Evolutionary conservation across 2,888 invertebrate species (phyloP), one percentile per base, ranked within the genome.

Genomic region (Sinhomidia bicolor): DNA sequence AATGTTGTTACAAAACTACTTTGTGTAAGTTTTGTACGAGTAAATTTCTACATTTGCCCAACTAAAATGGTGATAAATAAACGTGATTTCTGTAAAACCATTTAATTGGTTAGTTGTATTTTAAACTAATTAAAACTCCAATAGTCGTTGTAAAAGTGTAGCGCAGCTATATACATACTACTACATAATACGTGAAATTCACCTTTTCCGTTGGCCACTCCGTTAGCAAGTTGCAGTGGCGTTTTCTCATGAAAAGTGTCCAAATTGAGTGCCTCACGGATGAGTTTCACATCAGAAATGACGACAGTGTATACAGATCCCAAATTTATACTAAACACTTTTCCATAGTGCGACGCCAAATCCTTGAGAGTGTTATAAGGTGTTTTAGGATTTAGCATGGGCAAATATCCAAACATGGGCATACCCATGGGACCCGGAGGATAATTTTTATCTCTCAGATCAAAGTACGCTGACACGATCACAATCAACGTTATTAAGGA

Each of bases 201-300:
- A 97, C 98, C 98, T 93, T 96, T 96, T 91, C 98, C 97, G 89
- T 96, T 95, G 96, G 98, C 97, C 89, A 98, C 96, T 44, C 97
- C 97, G 93, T 97, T 97, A 7, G 93, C 91, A 71, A 98, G 93
- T 93, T 95, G 97, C 0, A 98, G 94, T 0, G 97, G 97, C 0
- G 98, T 97, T 90, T 97, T 94, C 14, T 97, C 97, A 2, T 96
- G 94, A 91, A 97, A 96, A 3, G 94, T 95, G 54, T 97, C 96
- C 93, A 95, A 96, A 0, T 96, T 95, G 83, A 98, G 95, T 3
- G 96, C 95, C 90, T 96, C 96, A 89, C 96, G 95, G 71, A 98
- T 95, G 81, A 97, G 93, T 79, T 95, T 95, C 9, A 96, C 95
- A 93, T 98, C 97, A 0, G 96, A 95, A 26, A 98, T 93, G 0